A percentile compares a stretch with the other conserved stretches of the same genome.
These are phyloP conservation scores for Leptodactylus fallax DNA, from an alignment of 2,797 vertebrate genomes.

Conservation along the genomic window DNA sequence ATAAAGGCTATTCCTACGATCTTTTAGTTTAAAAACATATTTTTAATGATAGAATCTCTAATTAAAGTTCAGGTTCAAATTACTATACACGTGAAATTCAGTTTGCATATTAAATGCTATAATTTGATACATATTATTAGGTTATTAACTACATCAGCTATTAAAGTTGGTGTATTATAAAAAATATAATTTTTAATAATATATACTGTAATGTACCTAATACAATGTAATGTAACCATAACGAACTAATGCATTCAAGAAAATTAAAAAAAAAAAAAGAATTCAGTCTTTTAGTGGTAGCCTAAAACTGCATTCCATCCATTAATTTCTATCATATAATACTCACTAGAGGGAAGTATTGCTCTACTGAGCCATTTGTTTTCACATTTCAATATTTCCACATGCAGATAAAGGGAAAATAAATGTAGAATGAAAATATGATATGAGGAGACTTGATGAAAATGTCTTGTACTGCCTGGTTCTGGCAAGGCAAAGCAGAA, in stretches of 20 bases:
- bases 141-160: too few species aligned
- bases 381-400: conserved; percentile 32
- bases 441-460: conserved; percentile 55
- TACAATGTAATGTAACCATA: too few species aligned
- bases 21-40: too few species aligned
- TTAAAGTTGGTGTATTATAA: too few species aligned
- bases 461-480: conserved; percentile 57
- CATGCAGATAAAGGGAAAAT: conserved; percentile 48
- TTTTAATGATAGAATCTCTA: too few species aligned
- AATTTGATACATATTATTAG: too few species aligned
- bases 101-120: too few species aligned
- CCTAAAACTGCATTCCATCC: background rate
- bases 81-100: too few species aligned
- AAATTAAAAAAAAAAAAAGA: background rate
- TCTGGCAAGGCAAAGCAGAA: conserved; percentile 58
- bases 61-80: too few species aligned
- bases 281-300: background rate
- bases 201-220: too few species aligned
- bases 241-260: background rate
- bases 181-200: too few species aligned
- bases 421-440: conserved; percentile 48
- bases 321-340: conserved; percentile 28
- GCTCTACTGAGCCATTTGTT: conserved; percentile 47
- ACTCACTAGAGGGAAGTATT: conserved; percentile 62
- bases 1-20: too few species aligned